Evolutionary conservation across 2,888 invertebrate genomes (phyloP).

Genomic region (Xanthia icteritia): DNA sequence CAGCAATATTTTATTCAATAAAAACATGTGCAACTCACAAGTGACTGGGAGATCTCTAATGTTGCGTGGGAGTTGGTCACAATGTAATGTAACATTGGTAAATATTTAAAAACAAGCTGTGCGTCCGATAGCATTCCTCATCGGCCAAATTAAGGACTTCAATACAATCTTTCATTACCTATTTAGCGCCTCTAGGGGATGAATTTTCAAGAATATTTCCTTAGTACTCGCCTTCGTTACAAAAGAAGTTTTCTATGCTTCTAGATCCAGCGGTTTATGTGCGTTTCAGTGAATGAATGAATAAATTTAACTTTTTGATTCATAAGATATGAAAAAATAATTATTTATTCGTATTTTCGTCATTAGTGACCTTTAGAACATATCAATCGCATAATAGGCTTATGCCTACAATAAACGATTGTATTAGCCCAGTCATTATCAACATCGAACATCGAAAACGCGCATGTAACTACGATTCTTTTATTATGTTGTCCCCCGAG

Average conservation of each 20-base stretch:
- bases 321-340: not conserved
- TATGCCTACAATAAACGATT: no score
- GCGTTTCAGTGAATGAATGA: not conserved
- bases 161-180: not conserved
- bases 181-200: not conserved
- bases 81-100: constrained; percentile 17
- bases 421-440: no score
- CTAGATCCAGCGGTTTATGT: not conserved
- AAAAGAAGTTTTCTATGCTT: not conserved
- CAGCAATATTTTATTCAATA: constrained; percentile 41
- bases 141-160: not conserved
- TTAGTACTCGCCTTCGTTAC: not conserved
- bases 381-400: no score
- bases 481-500: no score
- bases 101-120: not conserved
- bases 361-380: no score
- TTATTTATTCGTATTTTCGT: not conserved
- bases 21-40: constrained; percentile 46
- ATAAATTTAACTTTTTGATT: not conserved
- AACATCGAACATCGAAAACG: no score
- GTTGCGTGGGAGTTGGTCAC: constrained; percentile 43
- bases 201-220: not conserved
- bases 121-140: not conserved
- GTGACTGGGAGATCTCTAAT: constrained; percentile 50
- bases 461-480: no score